Base-by-base conservation (phyloP, 2,888 invertebrate genomes). In the Phalera bucephala region DNA sequence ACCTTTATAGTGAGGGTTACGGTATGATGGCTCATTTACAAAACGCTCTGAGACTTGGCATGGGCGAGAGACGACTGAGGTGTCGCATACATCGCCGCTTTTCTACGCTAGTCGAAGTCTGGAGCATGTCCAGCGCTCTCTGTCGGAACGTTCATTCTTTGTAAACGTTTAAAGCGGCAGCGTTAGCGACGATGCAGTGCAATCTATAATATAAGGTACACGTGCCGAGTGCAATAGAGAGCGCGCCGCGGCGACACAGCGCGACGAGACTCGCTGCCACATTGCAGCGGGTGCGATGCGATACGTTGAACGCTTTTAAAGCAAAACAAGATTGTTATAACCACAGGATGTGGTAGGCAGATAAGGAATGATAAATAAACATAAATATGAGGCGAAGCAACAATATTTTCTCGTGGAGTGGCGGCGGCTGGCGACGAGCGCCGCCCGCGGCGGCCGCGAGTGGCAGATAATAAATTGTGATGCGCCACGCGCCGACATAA, bases 321-420 rank as follows among this genome's bases (percentile, higher is more conserved):
- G 12, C 21, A 15, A 11, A 20, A 30, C 19, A 26, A 25, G 11
- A 19, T 34, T 25, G 33, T 40, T 38, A 45, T 40, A 30, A 15
- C n/a, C 42, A 32, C 8, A 10, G 35, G 20, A 31, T 29, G 25
- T 19, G 10, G 26, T 25, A 29, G 27, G 26, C 31, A 23, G 30
- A 30, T 33, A 37, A 31, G 40, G 32, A 36, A 30, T 30, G 38
- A 45, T 54, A 42, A 33, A 50, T 54, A 47, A 36, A 55, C 9
- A 2, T 17, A 28, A n/a, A 26, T 9, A 12, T 11, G 8, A 9
- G 26, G 23, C 14, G 23, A 13, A 33, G n/a, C n/a, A n/a, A n/a
- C n/a, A 26, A 37, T 34, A 37, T 19, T n/a, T 23, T 42, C 21
- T 25, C 11, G 20, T 14, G 10, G 19, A 9, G 31, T 12, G 27